Evolutionary conservation across 2,797 vertebrate genomes (phyloP).

Genomic region (Poeciliopsis infans): DNA sequence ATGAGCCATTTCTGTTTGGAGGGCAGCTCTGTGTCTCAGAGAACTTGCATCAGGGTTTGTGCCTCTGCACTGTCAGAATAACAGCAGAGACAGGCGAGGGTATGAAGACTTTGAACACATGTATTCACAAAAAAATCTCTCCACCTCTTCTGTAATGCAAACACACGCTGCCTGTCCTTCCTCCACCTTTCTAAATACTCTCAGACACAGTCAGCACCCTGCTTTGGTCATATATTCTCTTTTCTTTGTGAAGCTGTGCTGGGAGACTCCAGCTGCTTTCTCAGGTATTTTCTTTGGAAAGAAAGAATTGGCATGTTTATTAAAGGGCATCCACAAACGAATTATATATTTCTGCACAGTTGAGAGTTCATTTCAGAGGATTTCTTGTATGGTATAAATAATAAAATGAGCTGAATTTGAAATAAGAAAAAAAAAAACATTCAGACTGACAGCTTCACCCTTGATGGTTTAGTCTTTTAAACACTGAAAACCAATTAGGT

Average conservation of each 20-base stretch:
- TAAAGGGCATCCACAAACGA: constrained; percentile 6
- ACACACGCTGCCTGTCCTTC: constrained; percentile 58
- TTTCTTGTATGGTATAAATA: constrained; percentile 64
- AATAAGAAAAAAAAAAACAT: constrained; percentile 62
- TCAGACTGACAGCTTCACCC: constrained; percentile 52
- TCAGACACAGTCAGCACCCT: constrained; percentile 30
- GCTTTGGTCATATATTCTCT: constrained; percentile 71
- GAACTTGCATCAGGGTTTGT: constrained; percentile 59
- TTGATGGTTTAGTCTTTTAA: constrained; percentile 62
- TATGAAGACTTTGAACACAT: constrained; percentile 54
- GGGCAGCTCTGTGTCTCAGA: constrained; percentile 56
- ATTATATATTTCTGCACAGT: constrained; percentile 20
- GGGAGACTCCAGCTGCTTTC: constrained; percentile 39
- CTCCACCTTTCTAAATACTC: constrained; percentile 28
- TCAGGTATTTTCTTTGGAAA: constrained; percentile 1
- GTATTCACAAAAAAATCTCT: constrained; percentile 27
- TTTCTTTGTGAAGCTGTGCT: constrained; percentile 59
- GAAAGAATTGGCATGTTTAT: constrained; percentile 15
- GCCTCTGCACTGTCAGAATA: constrained; percentile 66
- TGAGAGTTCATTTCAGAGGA: constrained; percentile 51
- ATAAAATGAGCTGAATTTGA: constrained; percentile 48
- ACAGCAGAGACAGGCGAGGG: constrained; percentile 49
- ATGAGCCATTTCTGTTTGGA: constrained; percentile 52
- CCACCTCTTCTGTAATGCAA: constrained; percentile 49
- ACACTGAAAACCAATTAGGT: constrained; percentile 68